Evolutionary conservation across 2,888 invertebrate species (phyloP).

Genomic region (Ctenicera cuprea): DNA sequence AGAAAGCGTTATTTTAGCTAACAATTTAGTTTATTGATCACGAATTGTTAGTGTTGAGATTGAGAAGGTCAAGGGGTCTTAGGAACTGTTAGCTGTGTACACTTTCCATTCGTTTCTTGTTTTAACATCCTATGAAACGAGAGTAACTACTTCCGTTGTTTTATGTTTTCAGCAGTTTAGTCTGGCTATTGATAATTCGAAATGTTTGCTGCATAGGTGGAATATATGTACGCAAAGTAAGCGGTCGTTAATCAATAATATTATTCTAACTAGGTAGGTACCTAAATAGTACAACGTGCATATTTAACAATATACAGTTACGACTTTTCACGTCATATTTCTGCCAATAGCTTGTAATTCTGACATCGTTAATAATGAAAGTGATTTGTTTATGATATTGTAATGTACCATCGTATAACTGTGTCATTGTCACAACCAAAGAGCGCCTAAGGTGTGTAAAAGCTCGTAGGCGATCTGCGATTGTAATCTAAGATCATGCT

Average conservation of each 20-base stretch:
- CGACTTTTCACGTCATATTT: too few species aligned
- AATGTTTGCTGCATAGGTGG: not conserved
- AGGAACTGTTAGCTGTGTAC: too few species aligned
- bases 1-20: slow-evolving; percentile 46
- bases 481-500: slow-evolving; percentile 26
- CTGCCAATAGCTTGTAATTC: too few species aligned
- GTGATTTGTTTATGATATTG: slow-evolving; percentile 36
- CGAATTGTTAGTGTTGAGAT: slow-evolving; percentile 4
- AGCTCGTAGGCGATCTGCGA: slow-evolving; percentile 21
- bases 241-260: too few species aligned
- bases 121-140: too few species aligned
- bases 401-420: slow-evolving; percentile 29
- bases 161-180: too few species aligned
- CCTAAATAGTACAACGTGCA: too few species aligned
- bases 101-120: too few species aligned
- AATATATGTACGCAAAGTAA: too few species aligned
- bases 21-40: not conserved
- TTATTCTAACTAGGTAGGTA: too few species aligned
- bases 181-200: not conserved
- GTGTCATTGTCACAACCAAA: slow-evolving; percentile 45
- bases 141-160: too few species aligned
- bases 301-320: not conserved
- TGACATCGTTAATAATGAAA: slow-evolving; percentile 22
- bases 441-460: slow-evolving; percentile 28
- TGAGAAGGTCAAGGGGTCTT: not conserved